Evolutionary conservation across 2,113 vertebrate genomes (phyloP).

Genomic region (Ameiurus melas): DNA sequence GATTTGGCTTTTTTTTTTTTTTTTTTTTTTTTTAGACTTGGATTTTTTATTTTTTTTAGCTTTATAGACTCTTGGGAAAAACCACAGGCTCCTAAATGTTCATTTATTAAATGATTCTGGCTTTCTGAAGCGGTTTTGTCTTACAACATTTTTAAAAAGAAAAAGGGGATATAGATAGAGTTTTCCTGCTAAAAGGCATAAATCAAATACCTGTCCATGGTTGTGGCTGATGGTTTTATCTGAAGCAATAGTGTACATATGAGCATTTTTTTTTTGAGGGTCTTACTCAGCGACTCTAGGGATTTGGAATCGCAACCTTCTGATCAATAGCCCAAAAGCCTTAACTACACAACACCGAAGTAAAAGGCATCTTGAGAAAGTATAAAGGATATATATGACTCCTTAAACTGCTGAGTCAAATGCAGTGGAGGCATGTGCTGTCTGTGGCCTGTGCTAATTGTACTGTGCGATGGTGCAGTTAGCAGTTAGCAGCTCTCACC

Average conservation of each 20-base stretch:
- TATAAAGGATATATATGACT: too few species aligned
- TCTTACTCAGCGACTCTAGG: background rate
- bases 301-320: background rate
- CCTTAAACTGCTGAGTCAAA: background rate
- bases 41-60: too few species aligned
- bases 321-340: background rate
- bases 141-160: too few species aligned
- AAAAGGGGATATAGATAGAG: background rate
- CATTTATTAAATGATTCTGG: too few species aligned
- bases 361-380: background rate
- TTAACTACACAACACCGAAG: background rate
- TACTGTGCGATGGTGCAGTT: background rate
- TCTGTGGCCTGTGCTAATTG: slow-evolving; percentile 5
- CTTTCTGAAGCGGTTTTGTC: too few species aligned
- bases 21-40: too few species aligned
- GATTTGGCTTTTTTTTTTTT: too few species aligned
- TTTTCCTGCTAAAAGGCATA: background rate
- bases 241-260: background rate
- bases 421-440: background rate
- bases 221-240: background rate
- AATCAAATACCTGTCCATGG: background rate
- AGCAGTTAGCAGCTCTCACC: background rate
- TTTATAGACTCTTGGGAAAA: too few species aligned
- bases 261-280: background rate
- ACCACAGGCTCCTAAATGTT: too few species aligned